Conservation (phyloP, 2,888 invertebrate species). For the Gasteruption jaculator region DNA sequence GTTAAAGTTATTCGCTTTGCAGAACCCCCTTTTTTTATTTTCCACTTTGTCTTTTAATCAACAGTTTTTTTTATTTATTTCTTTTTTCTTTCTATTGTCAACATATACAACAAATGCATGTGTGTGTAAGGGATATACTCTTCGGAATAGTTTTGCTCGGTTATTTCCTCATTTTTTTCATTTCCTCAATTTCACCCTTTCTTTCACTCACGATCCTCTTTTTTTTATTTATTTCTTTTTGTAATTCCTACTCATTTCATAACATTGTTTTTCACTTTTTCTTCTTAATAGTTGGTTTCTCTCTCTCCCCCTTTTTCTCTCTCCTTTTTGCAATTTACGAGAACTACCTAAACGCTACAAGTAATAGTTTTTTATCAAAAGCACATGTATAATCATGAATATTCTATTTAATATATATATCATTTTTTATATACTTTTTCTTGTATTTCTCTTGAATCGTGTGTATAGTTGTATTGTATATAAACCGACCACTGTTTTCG, state of each 20-base stretch:
- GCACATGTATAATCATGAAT: conserved; percentile 47
- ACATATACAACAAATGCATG: conserved; percentile 21
- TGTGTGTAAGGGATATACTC: conserved; percentile 18
- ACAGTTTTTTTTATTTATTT: too few relatives aligned
- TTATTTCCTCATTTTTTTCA: too few relatives aligned
- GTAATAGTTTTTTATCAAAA: conserved; percentile 48
- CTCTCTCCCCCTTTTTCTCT: conserved; percentile 13
- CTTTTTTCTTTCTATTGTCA: conserved; percentile 24
- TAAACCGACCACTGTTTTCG: conserved; percentile 37
- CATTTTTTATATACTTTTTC: conserved; percentile 23
- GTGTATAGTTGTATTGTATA: conserved; percentile 33
- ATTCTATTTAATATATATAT: conserved; percentile 42
- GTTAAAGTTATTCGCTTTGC: too few relatives aligned
- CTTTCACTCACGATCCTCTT: too few relatives aligned
- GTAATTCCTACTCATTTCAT: conserved; percentile 1
- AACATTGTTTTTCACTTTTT: conserved; percentile 18
- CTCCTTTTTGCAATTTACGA: conserved; percentile 29
- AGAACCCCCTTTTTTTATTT: too few relatives aligned
- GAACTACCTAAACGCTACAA: conserved; percentile 38
- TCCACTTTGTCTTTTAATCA: too few relatives aligned
- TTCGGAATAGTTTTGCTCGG: background rate
- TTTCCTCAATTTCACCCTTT: too few relatives aligned
- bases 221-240: too few relatives aligned
- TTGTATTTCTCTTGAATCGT: conserved; percentile 1
- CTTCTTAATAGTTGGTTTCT: conserved; percentile 15